Evolutionary conservation across 2,113 vertebrate genomes (phyloP), one percentile per base, ranked within the genome.

Genomic region (Megalops atlanticus): DNA sequence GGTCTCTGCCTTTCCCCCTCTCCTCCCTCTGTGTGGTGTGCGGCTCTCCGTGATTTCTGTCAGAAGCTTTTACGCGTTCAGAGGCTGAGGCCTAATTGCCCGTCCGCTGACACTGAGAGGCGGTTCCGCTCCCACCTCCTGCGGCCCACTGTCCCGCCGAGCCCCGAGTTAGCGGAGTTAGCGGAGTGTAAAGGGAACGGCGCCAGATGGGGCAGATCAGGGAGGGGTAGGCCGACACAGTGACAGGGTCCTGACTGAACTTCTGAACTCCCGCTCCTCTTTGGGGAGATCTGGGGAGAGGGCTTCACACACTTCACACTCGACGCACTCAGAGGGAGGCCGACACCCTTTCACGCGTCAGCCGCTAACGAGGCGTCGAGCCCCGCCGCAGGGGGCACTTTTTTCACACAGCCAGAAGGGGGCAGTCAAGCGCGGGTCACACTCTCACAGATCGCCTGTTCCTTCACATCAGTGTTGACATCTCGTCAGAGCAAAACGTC

Each of bases 371-470:
- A 74, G 82, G 82, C 78, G 74, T 81, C 75, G 81, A 82, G 82
- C 76, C 75, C 24, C 79, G 31, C 69, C 33, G 82, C 83, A 52
- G 84, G 89, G 92, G 92, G 92, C 91, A 90, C 93, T 91, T 88
- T 88, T 88, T 90, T n/a, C n/a, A 58, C 87, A 73, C 88, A 87
- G 84, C 77, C 77, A 36, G 36, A 79, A 80, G 85, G 75, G 88
- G 89, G 89, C 85, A 86, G 89, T 64, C 78, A 85, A 82, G 87
- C 87, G 33, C 84, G 84, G 87, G 88, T 88, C 88, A 82, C 85
- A 15, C 21, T 39, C 35, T 74, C 38, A 33, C 69, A 31, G 35
- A 74, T 41, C 15, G n/a, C 21, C 38, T 36, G 36, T 35, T 73
- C 70, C 21, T 4, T 73, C 33, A 31, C 11, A 3, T 27, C 35